Evolutionary conservation across 2,797 vertebrate genomes (phyloP).

Genomic region (Babyrousa celebensis): DNA sequence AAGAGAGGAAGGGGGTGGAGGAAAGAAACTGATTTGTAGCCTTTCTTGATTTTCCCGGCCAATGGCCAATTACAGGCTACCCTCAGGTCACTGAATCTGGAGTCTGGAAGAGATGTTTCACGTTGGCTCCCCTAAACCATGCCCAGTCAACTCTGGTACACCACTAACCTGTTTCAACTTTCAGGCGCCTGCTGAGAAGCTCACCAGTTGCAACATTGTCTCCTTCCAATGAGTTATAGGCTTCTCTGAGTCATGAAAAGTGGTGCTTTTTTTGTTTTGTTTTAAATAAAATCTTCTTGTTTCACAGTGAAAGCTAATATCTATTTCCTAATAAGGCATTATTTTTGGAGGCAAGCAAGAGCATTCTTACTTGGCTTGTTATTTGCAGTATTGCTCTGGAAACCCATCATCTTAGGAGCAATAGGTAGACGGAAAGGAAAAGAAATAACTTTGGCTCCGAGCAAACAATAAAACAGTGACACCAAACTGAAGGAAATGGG

Average conservation of each 20-base stretch:
- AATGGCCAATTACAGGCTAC: background rate
- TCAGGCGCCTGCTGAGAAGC: slow-evolving; percentile 17
- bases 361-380: slow-evolving; percentile 77
- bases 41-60: background rate
- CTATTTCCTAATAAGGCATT: slow-evolving; percentile 46
- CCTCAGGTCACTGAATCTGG: background rate
- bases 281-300: background rate
- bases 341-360: slow-evolving; percentile 74
- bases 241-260: background rate
- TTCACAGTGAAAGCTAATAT: slow-evolving; percentile 43
- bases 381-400: slow-evolving; percentile 77
- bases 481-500: slow-evolving; percentile 66
- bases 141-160: background rate
- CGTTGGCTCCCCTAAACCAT: background rate
- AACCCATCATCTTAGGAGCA: slow-evolving; percentile 80
- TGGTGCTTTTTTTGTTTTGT: background rate
- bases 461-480: slow-evolving; percentile 73
- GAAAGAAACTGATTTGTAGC: background rate
- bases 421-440: slow-evolving; percentile 81
- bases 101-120: background rate
- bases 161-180: background rate
- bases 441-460: slow-evolving; percentile 81
- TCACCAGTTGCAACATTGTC: background rate
- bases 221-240: slow-evolving; percentile 30
- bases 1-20: background rate